Conservation (phyloP, 2,797 vertebrate genomes). For the Percopsis omiscomaycus region DNA sequence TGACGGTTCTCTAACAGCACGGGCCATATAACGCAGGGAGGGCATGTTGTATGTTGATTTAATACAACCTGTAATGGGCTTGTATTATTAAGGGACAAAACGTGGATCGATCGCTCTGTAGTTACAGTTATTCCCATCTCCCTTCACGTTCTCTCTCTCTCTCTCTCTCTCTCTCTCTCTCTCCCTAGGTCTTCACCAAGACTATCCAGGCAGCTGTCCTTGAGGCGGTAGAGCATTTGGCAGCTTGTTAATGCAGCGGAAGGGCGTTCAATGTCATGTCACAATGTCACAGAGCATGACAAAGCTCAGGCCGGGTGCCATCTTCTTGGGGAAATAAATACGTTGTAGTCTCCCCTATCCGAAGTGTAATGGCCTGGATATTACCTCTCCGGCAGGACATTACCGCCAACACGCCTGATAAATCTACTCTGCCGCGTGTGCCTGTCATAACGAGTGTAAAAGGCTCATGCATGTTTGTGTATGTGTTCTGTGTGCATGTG, state of each 20-base stretch:
- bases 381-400: slow-evolving; percentile 74
- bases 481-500: not conserved
- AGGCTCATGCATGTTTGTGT: slow-evolving; percentile 18
- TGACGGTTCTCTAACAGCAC: slow-evolving; percentile 29
- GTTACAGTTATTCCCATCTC: slow-evolving; percentile 32
- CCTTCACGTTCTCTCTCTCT: slow-evolving; percentile 18
- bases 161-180: slow-evolving; percentile 45
- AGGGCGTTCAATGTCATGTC: slow-evolving; percentile 77
- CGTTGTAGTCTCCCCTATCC: slow-evolving; percentile 63
- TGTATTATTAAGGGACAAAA: slow-evolving; percentile 47
- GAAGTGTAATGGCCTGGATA: slow-evolving; percentile 75
- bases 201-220: slow-evolving; percentile 61
- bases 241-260: slow-evolving; percentile 64
- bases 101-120: slow-evolving; percentile 39
- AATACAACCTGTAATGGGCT: slow-evolving; percentile 50
- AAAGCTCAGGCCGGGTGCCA: slow-evolving; percentile 52
- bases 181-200: not conserved
- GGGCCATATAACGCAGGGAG: slow-evolving; percentile 26
- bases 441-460: not conserved
- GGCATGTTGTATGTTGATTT: slow-evolving; percentile 52
- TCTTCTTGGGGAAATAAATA: slow-evolving; percentile 73
- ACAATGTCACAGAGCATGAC: slow-evolving; percentile 60
- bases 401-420: slow-evolving; percentile 64
- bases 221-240: slow-evolving; percentile 59
- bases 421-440: slow-evolving; percentile 56